Conservation (phyloP, 2,797 vertebrate genomes). For the Pseudomugil tenellus region DNA sequence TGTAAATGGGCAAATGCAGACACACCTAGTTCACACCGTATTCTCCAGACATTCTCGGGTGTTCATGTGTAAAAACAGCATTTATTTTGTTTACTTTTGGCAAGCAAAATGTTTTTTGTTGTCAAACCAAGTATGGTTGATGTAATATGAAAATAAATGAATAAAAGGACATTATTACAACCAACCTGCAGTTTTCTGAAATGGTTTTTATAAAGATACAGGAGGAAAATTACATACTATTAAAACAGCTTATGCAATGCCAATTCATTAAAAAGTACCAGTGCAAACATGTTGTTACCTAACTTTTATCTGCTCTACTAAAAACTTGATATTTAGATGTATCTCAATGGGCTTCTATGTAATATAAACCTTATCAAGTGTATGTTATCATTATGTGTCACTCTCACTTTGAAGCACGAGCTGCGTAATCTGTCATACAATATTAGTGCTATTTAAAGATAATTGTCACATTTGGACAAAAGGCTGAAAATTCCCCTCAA, state of each 20-base stretch:
- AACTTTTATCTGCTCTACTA: not conserved
- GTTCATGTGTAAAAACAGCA: slow-evolving; percentile 8
- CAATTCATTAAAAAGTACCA: not conserved
- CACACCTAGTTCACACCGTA: slow-evolving; percentile 13
- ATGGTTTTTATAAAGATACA: not conserved
- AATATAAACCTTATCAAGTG: slow-evolving; percentile 16
- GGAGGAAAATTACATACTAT: too few relatives aligned
- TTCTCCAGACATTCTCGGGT: not conserved
- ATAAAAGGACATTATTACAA: not conserved
- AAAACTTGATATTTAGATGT: not conserved
- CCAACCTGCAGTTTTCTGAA: not conserved
- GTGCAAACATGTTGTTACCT: not conserved
- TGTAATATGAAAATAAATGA: not conserved
- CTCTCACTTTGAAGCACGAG: slow-evolving; percentile 49
- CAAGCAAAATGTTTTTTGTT: too few relatives aligned
- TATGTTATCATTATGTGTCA: not conserved
- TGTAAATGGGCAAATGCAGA: slow-evolving; percentile 1
- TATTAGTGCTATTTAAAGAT: slow-evolving; percentile 27
- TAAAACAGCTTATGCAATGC: not conserved
- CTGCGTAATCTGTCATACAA: not conserved
- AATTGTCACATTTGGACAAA: slow-evolving; percentile 41
- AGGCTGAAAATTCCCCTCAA: slow-evolving; percentile 43
- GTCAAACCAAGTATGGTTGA: not conserved
- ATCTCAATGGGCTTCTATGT: slow-evolving; percentile 10
- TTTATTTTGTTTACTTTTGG: slow-evolving; percentile 1